Conservation (phyloP, 2,888 invertebrate genomes). For the Sinotaia quadrata region DNA sequence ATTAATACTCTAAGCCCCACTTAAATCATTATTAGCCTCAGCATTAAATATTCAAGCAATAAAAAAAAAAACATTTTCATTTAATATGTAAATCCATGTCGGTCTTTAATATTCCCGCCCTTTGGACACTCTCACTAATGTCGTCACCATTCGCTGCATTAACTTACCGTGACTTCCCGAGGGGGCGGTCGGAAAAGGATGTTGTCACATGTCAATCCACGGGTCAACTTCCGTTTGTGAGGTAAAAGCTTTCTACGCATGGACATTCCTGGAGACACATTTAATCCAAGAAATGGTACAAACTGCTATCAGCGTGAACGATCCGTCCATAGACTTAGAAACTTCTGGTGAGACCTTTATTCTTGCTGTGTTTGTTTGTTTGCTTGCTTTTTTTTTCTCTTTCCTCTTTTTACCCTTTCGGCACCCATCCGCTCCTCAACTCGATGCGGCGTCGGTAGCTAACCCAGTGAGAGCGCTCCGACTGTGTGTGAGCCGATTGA, state of each 20-base stretch:
- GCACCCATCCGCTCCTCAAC: not conserved
- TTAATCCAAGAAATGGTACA: slow-evolving; percentile 18
- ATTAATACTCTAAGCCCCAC: too few species aligned
- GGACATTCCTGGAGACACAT: slow-evolving; percentile 35
- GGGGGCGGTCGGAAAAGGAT: slow-evolving; percentile 38
- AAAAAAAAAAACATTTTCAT: too few species aligned
- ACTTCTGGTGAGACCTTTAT: too few species aligned
- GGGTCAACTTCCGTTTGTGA: slow-evolving; percentile 40
- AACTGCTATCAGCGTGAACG: not conserved
- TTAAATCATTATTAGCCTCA: too few species aligned
- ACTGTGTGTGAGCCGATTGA: not conserved
- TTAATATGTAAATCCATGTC: too few species aligned
- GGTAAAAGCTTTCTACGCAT: slow-evolving; percentile 43
- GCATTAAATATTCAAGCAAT: too few species aligned
- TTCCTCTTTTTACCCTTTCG: too few species aligned
- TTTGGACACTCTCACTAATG: too few species aligned
- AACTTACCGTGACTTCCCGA: slow-evolving; percentile 38
- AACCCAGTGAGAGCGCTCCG: not conserved
- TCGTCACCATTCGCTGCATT: too few species aligned
- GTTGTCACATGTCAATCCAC: slow-evolving; percentile 39
- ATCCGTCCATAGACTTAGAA: not conserved
- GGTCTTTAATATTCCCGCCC: too few species aligned
- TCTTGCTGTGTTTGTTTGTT: too few species aligned
- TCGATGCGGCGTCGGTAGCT: not conserved
- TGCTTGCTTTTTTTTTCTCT: too few species aligned